phyloP scores from a whole-genome alignment of 2,113 vertebrate genomes.

The Bungarus multicinctus region DNA sequence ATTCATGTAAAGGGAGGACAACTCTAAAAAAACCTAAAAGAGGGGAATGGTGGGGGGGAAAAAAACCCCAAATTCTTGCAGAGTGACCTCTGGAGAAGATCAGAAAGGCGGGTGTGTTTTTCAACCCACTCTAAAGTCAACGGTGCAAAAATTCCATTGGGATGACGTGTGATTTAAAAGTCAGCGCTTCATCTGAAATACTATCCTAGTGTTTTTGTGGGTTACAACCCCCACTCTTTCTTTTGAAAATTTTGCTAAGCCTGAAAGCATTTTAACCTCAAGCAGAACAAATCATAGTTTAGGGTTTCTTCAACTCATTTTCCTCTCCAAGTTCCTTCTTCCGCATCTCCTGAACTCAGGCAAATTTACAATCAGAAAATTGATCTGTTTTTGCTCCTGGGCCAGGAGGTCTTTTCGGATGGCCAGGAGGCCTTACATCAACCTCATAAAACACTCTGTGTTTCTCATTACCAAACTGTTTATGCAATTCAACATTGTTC shows the following conservation, averaged over 20 bases:
- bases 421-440: neutral
- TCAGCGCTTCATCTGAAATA: constrained; percentile 22
- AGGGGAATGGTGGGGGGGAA: neutral
- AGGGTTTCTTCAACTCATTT: neutral
- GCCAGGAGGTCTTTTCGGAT: neutral
- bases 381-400: neutral
- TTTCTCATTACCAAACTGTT: neutral
- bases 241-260: neutral
- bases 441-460: neutral
- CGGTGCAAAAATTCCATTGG: constrained; percentile 3
- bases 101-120: neutral
- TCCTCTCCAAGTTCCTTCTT: neutral
- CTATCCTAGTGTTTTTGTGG: constrained; percentile 2
- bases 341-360: neutral
- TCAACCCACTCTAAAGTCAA: neutral
- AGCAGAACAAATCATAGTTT: neutral
- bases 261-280: constrained; percentile 15
- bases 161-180: constrained; percentile 8
- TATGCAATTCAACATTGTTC: neutral
- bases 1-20: neutral
- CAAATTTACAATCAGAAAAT: neutral
- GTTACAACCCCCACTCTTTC: neutral
- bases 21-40: neutral
- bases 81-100: neutral
- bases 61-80: neutral